A percentile compares a stretch with the other conserved stretches of the same genome.
phyloP scores from a whole-genome alignment of 2,888 invertebrate genomes.

The Trichogramma evanescens region DNA sequence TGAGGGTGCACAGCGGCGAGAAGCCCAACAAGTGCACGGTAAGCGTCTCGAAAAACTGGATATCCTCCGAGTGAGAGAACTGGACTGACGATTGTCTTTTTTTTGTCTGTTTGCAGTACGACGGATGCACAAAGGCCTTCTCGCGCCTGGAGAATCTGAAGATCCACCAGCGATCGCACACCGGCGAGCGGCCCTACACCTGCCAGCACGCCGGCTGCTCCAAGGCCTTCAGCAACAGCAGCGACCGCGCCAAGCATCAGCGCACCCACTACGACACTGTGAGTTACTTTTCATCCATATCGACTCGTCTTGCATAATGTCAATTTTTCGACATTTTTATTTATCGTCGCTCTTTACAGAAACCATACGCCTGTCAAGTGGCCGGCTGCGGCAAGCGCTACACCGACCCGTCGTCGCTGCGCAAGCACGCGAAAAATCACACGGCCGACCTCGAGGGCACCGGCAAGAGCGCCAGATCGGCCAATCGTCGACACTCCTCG shows the following conservation, averaged over 20 bases:
- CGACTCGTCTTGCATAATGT: not conserved
- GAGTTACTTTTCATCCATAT: conserved; percentile 45
- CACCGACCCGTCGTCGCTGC: conserved; percentile 86
- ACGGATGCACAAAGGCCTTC: conserved; percentile 91
- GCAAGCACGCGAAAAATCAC: conserved; percentile 89
- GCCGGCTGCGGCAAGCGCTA: conserved; percentile 83
- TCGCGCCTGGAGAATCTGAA: conserved; percentile 95
- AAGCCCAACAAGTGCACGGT: conserved; percentile 97
- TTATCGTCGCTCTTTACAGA: conserved; percentile 52
- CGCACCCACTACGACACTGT: conserved; percentile 97
- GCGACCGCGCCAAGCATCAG: conserved; percentile 97
- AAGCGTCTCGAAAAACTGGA: conserved; percentile 48
- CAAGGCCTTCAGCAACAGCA: conserved; percentile 97
- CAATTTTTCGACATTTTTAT: not conserved
- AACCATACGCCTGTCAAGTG: conserved; percentile 87
- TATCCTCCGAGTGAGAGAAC: not conserved
- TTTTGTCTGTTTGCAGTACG: conserved; percentile 68
- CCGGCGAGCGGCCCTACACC: conserved; percentile 91
- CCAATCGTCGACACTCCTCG: conserved; percentile 12
- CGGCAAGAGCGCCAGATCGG: not conserved
- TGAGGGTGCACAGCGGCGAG: conserved; percentile 96
- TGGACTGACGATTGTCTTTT: conserved; percentile 14
- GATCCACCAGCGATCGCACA: conserved; percentile 92
- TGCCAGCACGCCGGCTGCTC: conserved; percentile 88
- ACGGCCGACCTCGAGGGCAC: conserved; percentile 1